A percentile compares a stretch with the other conserved stretches of the same genome.
Conservation (phyloP, 2,797 vertebrate species). For the Eospalax fontanierii region DNA sequence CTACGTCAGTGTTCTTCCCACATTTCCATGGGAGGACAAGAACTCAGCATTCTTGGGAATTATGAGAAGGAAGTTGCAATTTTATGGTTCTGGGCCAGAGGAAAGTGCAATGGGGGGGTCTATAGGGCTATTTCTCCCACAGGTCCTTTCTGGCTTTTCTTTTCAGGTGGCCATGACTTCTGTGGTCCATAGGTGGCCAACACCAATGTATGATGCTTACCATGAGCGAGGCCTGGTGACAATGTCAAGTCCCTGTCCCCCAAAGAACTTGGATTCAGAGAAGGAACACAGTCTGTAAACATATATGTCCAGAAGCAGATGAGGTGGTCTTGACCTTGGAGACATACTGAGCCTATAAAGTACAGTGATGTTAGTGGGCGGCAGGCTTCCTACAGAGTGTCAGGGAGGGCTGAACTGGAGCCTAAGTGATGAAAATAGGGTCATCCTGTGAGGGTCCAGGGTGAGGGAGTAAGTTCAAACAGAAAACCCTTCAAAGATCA, state of each 20-base stretch:
- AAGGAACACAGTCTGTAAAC: too few relatives aligned
- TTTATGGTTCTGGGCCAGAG: neutral
- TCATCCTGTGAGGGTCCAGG: neutral
- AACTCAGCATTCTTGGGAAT: neutral
- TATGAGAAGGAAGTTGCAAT: neutral
- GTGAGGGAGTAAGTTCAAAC: neutral
- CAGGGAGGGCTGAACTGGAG: neutral
- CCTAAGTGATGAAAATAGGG: neutral
- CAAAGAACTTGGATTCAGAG: neutral
- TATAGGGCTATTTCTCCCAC: neutral
- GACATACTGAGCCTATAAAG: neutral
- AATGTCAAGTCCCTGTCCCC: neutral
- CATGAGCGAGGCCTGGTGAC: neutral
- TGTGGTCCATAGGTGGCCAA: neutral
- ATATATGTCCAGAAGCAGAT: neutral
- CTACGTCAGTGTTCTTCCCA: neutral
- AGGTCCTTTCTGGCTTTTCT: neutral
- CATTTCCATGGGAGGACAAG: neutral
- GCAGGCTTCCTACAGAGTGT: neutral
- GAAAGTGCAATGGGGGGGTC: neutral
- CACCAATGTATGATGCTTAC: neutral
- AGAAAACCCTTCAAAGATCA: neutral
- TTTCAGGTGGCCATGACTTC: neutral
- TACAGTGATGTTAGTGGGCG: neutral
- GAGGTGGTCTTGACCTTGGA: neutral